Conservation (phyloP, 2,113 vertebrate species). For the Actenoides lindsayi region DNA sequence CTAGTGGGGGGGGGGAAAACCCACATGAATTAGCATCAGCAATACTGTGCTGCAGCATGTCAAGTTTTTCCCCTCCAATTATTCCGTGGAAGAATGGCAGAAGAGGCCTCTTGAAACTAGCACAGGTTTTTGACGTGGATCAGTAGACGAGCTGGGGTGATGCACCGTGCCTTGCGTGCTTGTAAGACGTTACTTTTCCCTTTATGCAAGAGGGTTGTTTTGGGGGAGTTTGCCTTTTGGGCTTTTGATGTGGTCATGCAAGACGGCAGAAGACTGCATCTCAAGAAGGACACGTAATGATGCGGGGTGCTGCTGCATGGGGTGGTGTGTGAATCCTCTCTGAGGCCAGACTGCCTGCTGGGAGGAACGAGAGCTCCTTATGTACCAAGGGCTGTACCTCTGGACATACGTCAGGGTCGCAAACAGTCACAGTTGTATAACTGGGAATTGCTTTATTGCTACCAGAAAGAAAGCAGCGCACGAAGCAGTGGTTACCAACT, state of each 20-base stretch:
- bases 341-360: background rate
- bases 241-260: background rate
- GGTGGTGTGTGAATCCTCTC: background rate
- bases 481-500: background rate
- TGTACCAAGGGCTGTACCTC: background rate
- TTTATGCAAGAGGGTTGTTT: background rate
- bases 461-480: background rate
- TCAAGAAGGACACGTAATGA: background rate
- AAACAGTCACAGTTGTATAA: background rate
- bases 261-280: background rate
- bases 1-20: background rate
- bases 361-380: background rate
- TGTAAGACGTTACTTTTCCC: background rate
- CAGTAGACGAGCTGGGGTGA: background rate
- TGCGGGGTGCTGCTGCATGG: background rate
- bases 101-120: background rate
- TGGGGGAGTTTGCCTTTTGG: background rate
- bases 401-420: fast-evolving
- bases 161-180: background rate
- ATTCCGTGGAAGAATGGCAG: background rate
- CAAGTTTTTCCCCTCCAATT: background rate
- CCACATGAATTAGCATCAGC: background rate
- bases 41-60: background rate
- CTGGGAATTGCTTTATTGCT: background rate
- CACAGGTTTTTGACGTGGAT: background rate